phyloP scores from a whole-genome alignment of 2,888 invertebrate species.

The Watsonalla binaria region DNA sequence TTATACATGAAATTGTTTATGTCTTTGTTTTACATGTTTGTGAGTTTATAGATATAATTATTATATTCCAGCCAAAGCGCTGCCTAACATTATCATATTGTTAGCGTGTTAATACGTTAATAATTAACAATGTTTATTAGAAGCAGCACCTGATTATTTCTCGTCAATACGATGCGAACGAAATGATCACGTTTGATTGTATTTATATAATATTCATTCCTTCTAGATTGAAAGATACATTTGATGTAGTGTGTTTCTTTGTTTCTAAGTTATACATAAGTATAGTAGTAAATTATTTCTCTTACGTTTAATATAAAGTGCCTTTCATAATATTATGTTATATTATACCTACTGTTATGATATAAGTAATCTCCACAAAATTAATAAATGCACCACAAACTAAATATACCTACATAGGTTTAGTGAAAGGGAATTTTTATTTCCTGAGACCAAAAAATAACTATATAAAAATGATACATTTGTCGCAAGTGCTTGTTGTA shows the following conservation, averaged over 20 bases:
- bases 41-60: conserved; percentile 53
- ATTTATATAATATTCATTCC: conserved; percentile 7
- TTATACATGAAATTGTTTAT: conserved; percentile 69
- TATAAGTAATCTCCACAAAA: conserved; percentile 14
- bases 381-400: not conserved
- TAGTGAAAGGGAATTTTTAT: not conserved
- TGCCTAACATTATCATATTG: conserved; percentile 10
- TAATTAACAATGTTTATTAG: conserved; percentile 7
- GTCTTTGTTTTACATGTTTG: conserved; percentile 64
- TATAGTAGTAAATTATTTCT: conserved; percentile 44
- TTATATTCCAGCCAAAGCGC: conserved; percentile 53
- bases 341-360: conserved; percentile 5
- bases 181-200: not conserved
- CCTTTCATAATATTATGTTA: conserved; percentile 37
- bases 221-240: conserved; percentile 1
- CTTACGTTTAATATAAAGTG: conserved; percentile 49
- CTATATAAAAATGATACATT: not conserved
- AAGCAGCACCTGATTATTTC: not conserved
- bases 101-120: conserved; percentile 24
- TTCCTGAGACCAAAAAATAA: not conserved
- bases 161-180: not conserved
- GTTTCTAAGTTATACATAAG: conserved; percentile 30
- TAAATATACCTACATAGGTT: not conserved
- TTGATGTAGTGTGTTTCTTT: conserved; percentile 8
- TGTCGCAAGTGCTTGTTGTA: not conserved